Percentiles rank a stretch among this genome's conserved stretches.
phyloP scores from a whole-genome alignment of 2,797 vertebrate species.

The Urocyon cinereoargenteus region DNA sequence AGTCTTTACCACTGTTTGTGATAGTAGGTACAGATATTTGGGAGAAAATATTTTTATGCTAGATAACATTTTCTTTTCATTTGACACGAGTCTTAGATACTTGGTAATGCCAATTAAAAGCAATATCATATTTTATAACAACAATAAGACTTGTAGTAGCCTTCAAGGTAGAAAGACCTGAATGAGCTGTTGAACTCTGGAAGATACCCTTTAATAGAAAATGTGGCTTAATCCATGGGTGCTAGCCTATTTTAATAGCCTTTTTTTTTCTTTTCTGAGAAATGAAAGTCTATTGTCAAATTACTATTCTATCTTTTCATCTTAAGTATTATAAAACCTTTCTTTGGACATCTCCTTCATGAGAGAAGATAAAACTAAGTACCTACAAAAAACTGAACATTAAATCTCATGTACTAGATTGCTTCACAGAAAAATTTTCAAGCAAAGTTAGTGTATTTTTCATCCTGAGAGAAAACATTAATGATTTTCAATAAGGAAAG shows the following conservation, averaged over 20 bases:
- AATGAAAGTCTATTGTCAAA: background rate
- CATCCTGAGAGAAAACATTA: background rate
- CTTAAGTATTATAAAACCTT: background rate
- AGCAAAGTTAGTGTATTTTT: background rate
- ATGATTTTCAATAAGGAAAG: background rate
- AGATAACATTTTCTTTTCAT: background rate
- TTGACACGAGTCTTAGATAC: background rate
- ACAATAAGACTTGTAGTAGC: background rate
- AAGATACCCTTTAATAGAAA: background rate
- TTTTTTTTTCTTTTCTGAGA: background rate
- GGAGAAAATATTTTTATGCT: background rate
- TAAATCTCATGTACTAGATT: background rate
- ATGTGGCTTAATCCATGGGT: background rate
- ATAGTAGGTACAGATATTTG: background rate
- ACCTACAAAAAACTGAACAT: background rate
- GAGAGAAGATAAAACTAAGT: background rate
- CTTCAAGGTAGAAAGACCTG: background rate
- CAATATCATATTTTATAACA: background rate
- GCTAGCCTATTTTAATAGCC: background rate
- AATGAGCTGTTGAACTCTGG: background rate
- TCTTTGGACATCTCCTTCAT: background rate
- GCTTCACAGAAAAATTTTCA: background rate
- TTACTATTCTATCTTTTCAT: background rate
- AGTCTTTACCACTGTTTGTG: background rate
- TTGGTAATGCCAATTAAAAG: background rate